Evolutionary conservation across 2,888 invertebrate genomes (phyloP).

Genomic region (Morpho helenor): DNA sequence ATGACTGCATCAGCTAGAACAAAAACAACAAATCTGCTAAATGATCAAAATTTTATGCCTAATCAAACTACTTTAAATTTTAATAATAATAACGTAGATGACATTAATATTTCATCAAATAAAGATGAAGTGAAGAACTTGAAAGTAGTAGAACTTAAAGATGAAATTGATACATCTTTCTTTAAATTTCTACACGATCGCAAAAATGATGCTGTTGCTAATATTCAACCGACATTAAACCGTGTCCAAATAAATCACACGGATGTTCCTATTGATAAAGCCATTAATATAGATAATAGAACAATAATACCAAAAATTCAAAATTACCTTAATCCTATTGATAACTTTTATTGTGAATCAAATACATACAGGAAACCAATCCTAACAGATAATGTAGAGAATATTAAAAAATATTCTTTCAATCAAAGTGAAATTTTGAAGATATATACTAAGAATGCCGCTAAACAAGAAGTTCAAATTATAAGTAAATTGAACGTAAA

Average conservation of each 20-base stretch:
- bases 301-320: too few species aligned
- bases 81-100: background rate
- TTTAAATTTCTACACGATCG: too few species aligned
- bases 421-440: slow-evolving; percentile 42
- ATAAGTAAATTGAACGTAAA: slow-evolving; percentile 54
- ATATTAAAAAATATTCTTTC: slow-evolving; percentile 42
- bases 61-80: background rate
- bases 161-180: background rate
- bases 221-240: too few species aligned
- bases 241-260: too few species aligned
- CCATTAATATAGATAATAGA: too few species aligned
- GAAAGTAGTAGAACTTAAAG: background rate
- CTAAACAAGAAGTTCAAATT: slow-evolving; percentile 40
- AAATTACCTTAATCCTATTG: too few species aligned
- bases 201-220: too few species aligned
- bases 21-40: too few species aligned
- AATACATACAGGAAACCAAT: background rate
- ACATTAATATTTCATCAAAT: background rate
- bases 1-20: too few species aligned
- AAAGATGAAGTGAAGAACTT: background rate
- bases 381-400: slow-evolving; percentile 13
- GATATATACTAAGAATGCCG: slow-evolving; percentile 38
- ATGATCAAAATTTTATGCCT: background rate
- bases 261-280: too few species aligned
- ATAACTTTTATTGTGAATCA: background rate